Percentiles rank a stretch among this genome's conserved stretches.
Evolutionary conservation across 2,797 vertebrate genomes (phyloP).

Genomic region (Melopsittacus undulatus): DNA sequence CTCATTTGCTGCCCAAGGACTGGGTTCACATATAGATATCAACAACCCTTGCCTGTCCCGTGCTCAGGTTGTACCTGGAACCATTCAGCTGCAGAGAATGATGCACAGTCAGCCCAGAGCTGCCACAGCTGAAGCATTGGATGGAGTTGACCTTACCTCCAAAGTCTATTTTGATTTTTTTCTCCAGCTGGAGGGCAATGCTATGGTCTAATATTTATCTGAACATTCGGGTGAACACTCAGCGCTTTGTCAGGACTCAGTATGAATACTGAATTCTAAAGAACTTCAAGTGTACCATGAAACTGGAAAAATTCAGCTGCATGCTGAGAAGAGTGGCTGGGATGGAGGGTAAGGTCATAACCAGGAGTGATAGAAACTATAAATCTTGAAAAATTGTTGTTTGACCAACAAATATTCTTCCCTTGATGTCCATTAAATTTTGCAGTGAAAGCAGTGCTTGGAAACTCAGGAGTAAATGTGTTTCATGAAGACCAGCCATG

Average conservation of each 20-base stretch:
- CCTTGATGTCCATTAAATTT: conserved; percentile 64
- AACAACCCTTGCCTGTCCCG: not conserved
- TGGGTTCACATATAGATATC: not conserved
- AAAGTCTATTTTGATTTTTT: conserved; percentile 33
- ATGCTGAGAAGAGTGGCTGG: conserved; percentile 54
- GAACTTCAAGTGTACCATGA: conserved; percentile 60
- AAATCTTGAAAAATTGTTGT: conserved; percentile 64
- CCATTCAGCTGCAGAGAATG: not conserved
- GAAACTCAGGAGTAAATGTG: conserved; percentile 33
- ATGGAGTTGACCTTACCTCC: conserved; percentile 10
- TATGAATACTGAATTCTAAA: conserved; percentile 64
- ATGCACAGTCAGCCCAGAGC: not conserved
- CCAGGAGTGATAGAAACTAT: conserved; percentile 47
- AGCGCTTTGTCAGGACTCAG: conserved; percentile 53
- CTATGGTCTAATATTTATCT: conserved; percentile 58
- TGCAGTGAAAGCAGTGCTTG: conserved; percentile 9
- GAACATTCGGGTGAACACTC: conserved; percentile 53
- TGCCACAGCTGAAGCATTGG: not conserved
- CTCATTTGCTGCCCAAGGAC: not conserved
- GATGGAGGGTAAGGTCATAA: conserved; percentile 43
- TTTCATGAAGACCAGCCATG: not conserved
- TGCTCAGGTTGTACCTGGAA: not conserved
- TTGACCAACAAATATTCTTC: conserved; percentile 56
- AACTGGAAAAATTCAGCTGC: conserved; percentile 63
- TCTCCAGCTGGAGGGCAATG: conserved; percentile 4